Evolutionary conservation across 2,797 vertebrate species (phyloP).

Genomic region (Cottoperca gobio): DNA sequence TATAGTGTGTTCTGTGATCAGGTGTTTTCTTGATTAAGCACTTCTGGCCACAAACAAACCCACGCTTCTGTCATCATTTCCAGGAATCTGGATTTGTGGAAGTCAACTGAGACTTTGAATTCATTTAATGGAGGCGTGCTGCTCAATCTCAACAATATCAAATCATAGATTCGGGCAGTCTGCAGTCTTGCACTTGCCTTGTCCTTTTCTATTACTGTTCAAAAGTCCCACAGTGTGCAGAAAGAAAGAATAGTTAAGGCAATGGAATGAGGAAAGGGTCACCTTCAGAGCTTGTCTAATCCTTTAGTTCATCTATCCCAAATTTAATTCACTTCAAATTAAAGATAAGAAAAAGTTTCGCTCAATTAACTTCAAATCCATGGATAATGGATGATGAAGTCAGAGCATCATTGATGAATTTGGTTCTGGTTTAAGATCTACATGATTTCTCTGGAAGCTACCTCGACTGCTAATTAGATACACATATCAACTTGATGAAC

Average conservation of each 20-base stretch:
- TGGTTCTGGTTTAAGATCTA: slow-evolving; percentile 31
- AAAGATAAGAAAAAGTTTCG: slow-evolving; percentile 59
- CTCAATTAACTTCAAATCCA: slow-evolving; percentile 60
- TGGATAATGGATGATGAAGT: slow-evolving; percentile 57
- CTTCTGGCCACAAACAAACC: neutral
- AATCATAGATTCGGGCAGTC: neutral
- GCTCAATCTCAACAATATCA: neutral
- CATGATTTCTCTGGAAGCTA: slow-evolving; percentile 21
- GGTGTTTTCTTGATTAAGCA: neutral
- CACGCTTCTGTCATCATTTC: neutral
- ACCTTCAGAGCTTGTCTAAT: slow-evolving; percentile 66
- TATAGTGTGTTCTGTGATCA: rapidly evolving
- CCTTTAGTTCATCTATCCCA: slow-evolving; percentile 62
- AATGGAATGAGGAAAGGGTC: slow-evolving; percentile 39
- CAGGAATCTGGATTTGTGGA: neutral
- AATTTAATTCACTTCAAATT: slow-evolving; percentile 67
- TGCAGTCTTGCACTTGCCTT: neutral
- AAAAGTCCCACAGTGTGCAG: slow-evolving; percentile 31
- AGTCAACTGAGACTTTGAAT: neutral
- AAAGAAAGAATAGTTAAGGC: slow-evolving; percentile 23
- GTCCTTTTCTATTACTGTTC: slow-evolving; percentile 27
- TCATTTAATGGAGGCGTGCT: neutral
- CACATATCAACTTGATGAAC: neutral
- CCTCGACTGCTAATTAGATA: slow-evolving; percentile 12
- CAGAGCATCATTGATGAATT: slow-evolving; percentile 35